Conservation (phyloP, 2,888 invertebrate genomes). For the Allophyes oxyacanthae region DNA sequence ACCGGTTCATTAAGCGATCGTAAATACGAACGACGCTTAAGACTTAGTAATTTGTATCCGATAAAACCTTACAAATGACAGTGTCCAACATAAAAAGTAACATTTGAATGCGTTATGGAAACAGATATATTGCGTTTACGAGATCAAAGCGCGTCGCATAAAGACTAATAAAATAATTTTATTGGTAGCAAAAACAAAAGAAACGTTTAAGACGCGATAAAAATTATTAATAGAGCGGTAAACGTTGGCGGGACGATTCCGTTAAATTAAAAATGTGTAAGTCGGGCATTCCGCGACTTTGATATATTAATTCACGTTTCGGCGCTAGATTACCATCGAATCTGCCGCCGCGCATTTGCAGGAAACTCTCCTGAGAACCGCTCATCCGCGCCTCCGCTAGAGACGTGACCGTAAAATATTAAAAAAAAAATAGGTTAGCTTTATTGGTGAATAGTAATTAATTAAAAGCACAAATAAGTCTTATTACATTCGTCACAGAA, state of each 20-base stretch:
- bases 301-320: constrained; percentile 81
- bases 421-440: neutral
- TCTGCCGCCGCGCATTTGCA: constrained; percentile 65
- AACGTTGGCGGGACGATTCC: constrained; percentile 71
- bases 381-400: constrained; percentile 70
- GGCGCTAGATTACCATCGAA: constrained; percentile 78
- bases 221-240: constrained; percentile 81
- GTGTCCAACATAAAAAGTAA: constrained; percentile 58
- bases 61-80: constrained; percentile 60
- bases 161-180: constrained; percentile 73
- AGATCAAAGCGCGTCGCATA: constrained; percentile 70
- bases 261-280: constrained; percentile 66
- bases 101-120: constrained; percentile 55
- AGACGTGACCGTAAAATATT: constrained; percentile 57
- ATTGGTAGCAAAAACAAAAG: constrained; percentile 80
- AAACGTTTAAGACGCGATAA: constrained; percentile 81
- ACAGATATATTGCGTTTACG: constrained; percentile 56
- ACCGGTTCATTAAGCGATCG: constrained; percentile 65
- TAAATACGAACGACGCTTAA: constrained; percentile 56
- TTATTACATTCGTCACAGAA: too few relatives aligned
- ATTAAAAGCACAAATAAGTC: too few relatives aligned
- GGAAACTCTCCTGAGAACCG: constrained; percentile 66
- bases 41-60: constrained; percentile 52
- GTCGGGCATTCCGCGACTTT: constrained; percentile 56
- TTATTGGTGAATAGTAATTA: too few relatives aligned